Base-by-base conservation (phyloP, 1,140 invertebrate genomes). In the Drosophila parvula region DNA sequence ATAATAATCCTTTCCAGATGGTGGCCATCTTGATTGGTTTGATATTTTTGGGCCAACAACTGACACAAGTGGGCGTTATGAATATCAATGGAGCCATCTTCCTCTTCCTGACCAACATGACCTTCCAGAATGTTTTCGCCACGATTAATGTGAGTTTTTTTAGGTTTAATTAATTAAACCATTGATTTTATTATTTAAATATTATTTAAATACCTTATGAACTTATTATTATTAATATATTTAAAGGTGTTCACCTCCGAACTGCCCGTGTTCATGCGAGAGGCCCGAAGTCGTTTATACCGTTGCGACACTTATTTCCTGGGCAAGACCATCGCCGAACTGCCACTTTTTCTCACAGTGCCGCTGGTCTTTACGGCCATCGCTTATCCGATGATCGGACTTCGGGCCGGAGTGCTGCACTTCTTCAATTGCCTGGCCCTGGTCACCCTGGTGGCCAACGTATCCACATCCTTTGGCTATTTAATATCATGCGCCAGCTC, bases 71-170 rank as follows among this genome's bases (percentile, higher is more conserved):
- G 79, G 97, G 97, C 5, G 96, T 98, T 0, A 97, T 97, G 95
- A 99, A 99, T 91, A 98, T 99, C 63, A 99, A 98, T 91, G 98
- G 98, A 50, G 97, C 96, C n/a, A 94, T 99, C 22, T 99, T 98
- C 90, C 95, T 99, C 58, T 96, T 98, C 89, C 93, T 99, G 3
- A 98, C 96, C 5, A 98, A 98, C 92, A 97, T 98, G 95, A 99
- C 97, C 8, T 98, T 98, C 92, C 97, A 97, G 90, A 98, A 98
- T 92, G 95, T 97, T 10, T 97, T 97, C 88, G 95, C 96, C 47
- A 97, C 98, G 18, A 96, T 98, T 51, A 96, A 96, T 92, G 97
- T 98, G 93, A 95, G 96, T 94, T 12, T 10, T 32, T 50, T 0
- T 7, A 10, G 3, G 22, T 3, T 22, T 3, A 2, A 22, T 22